Conservation (phyloP, 2,888 invertebrate genomes). For the Macrosoma leucophasiata region DNA sequence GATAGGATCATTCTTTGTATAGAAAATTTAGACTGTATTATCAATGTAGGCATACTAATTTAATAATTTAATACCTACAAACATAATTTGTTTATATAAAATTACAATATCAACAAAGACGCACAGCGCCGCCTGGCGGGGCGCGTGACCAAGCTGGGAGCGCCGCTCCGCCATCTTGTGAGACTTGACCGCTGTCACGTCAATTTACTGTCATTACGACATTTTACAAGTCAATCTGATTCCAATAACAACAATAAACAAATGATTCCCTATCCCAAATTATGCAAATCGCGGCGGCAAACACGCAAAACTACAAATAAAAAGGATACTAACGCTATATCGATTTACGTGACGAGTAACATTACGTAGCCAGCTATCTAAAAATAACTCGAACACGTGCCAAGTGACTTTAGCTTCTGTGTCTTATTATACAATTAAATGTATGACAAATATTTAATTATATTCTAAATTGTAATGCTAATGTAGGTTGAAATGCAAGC, state of each 20-base stretch:
- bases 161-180: constrained; percentile 52
- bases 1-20: too few species aligned
- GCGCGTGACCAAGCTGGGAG: constrained; percentile 50
- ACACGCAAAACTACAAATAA: too few species aligned
- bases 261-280: too few species aligned
- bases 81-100: too few species aligned
- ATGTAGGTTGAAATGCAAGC: not conserved
- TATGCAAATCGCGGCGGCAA: too few species aligned
- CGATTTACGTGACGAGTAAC: constrained; percentile 12
- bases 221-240: constrained; percentile 56
- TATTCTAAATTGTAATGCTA: too few species aligned
- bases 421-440: constrained; percentile 2
- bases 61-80: too few species aligned
- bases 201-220: constrained; percentile 67
- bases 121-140: constrained; percentile 45
- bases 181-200: constrained; percentile 62
- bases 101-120: constrained; percentile 39
- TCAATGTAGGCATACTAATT: too few species aligned
- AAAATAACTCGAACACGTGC: constrained; percentile 65
- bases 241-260: constrained; percentile 65
- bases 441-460: too few species aligned
- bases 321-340: constrained; percentile 16
- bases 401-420: constrained; percentile 29
- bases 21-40: too few species aligned
- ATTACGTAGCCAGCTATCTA: constrained; percentile 35